These are phyloP conservation scores for Sanderia malayensis DNA, from an alignment of 30 jellyfish, hydroid and myxozoan genomes.

Conservation along the genomic window DNA sequence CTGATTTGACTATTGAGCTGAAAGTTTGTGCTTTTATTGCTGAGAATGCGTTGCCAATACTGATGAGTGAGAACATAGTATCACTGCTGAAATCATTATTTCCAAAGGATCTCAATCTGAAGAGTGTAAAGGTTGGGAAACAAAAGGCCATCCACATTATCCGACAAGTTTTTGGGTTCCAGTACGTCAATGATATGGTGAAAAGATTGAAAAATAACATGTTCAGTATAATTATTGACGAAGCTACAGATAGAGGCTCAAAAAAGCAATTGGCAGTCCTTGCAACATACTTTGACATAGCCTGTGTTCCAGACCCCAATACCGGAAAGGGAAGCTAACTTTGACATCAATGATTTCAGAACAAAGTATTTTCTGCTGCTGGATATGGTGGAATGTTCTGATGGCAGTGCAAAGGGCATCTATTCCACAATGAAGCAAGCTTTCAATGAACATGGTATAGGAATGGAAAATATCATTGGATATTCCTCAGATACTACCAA, in stretches of 20 bases:
- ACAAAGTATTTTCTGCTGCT: slow-evolving; percentile 21
- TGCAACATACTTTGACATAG: slow-evolving; percentile 13
- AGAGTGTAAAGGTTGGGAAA: slow-evolving; percentile 19
- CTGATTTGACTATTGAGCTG: neutral
- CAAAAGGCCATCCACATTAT: slow-evolving; percentile 45
- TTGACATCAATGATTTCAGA: slow-evolving; percentile 20
- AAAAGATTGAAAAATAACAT: neutral
- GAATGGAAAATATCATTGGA: slow-evolving; percentile 57
- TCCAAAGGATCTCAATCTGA: slow-evolving; percentile 19
- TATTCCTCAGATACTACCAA: slow-evolving; percentile 63
- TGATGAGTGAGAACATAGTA: slow-evolving; percentile 14
- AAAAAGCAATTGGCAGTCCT: slow-evolving; percentile 39
- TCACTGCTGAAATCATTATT: slow-evolving; percentile 4
- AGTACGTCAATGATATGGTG: slow-evolving; percentile 3
- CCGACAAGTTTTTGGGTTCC: slow-evolving; percentile 34
- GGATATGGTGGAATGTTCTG: slow-evolving; percentile 55
- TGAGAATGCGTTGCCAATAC: slow-evolving; percentile 26
- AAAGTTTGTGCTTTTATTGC: slow-evolving; percentile 37
- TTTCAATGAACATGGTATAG: slow-evolving; percentile 15
- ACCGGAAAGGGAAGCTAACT: too few relatives aligned
- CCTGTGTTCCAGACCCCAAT: too few relatives aligned
- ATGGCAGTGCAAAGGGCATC: slow-evolving; percentile 46
- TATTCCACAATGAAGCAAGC: slow-evolving; percentile 20
- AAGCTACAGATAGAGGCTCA: slow-evolving; percentile 40
- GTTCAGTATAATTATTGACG: slow-evolving; percentile 34